These are phyloP conservation scores for Cephus rjabovi DNA, from an alignment of 2,888 invertebrate species.

Conservation along the genomic window DNA sequence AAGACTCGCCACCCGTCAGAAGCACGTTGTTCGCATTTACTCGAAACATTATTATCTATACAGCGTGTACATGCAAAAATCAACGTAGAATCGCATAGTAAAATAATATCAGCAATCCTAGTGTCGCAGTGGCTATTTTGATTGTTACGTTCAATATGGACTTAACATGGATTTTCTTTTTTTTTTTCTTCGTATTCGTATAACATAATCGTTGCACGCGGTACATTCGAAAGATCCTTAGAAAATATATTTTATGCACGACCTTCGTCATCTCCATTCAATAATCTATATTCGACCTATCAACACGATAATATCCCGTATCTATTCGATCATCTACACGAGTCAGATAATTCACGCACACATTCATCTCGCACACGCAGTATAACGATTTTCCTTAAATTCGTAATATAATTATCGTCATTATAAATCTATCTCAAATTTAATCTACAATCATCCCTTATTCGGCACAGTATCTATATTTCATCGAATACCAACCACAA, in stretches of 20 bases:
- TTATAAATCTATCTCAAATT: neutral
- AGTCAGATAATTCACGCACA: neutral
- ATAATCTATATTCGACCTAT: neutral
- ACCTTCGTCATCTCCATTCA: neutral
- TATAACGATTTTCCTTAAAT: neutral
- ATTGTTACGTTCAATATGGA: neutral
- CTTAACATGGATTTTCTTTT: neutral
- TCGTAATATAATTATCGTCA: neutral
- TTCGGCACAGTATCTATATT: neutral
- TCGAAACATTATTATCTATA: constrained; percentile 30
- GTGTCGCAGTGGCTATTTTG: neutral
- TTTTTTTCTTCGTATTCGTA: neutral
- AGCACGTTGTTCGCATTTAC: neutral
- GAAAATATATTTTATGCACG: neutral
- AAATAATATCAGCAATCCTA: neutral
- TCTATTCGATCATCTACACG: neutral
- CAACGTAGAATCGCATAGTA: neutral
- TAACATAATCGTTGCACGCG: neutral
- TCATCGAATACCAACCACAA: neutral
- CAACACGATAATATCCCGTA: neutral
- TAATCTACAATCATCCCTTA: neutral
- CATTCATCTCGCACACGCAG: neutral
- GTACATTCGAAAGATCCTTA: neutral
- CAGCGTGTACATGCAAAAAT: constrained; percentile 19
- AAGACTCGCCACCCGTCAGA: neutral